Base-by-base conservation (phyloP, 2,888 invertebrate species). In the Drosophila lutescens region DNA sequence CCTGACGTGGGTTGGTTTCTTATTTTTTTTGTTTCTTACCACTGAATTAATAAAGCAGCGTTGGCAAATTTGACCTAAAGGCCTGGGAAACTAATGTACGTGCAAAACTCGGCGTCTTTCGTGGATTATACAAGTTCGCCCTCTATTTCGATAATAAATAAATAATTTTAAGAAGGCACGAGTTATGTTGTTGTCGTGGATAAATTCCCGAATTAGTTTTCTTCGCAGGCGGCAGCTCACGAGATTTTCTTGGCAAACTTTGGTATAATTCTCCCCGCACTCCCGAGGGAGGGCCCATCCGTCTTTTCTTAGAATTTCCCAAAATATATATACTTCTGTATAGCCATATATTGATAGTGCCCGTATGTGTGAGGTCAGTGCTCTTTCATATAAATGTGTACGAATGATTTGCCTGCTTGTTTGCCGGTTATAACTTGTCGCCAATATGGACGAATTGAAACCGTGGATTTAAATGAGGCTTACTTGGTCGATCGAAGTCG, bases 341-440 rank as follows among this genome's bases (percentile, higher is more conserved):
- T 57, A 13, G 8, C 15, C 13, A 17, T 38, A 20, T 41, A 41
- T 9, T 41, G 41, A 41, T 47, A 47, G 46, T 49, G 23, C 10
- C 30, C 51, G 49, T 30, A 6, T 65, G 74, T 80, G 56, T 41
- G 74, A 40, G 80, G 79, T 80, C 80, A 80, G 54, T 81, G 82
- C 23, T 72, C 80, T 76, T 36, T 4, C n/a, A 13, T 20, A 30
- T 38, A 61, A 46, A 7, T 23, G 17, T 56, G 13, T 55, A 13
- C 7, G 44, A 34, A 36, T 38, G 46, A 46, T 62, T 46, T 44
- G 15, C 13, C 13, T 41, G 61, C 44, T 61, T 56, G 46, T 46
- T 47, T 56, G 20, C 17, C 47, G 47, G 43, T 59, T 62, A 34
- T 36, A 62, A 62, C 30, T 34, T 49, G 58, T 62, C 62, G 47